Evolutionary conservation across 2,888 invertebrate genomes (phyloP), one percentile per base, ranked within the genome.

Genomic region (Neoitamus cyanurus): DNA sequence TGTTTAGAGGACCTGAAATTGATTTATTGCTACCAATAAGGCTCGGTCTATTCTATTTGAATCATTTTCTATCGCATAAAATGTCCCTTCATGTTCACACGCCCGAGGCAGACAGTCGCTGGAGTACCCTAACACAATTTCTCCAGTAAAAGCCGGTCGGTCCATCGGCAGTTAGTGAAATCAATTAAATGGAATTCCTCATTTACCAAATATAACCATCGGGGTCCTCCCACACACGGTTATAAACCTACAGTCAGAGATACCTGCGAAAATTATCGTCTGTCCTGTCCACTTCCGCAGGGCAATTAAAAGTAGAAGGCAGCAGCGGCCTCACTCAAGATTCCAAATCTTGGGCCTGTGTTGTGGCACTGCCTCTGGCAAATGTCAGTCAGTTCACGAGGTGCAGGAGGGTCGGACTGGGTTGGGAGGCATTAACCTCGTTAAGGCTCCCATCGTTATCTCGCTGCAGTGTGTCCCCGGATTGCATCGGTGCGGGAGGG

Each of bases 401-500:
- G 58, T 58, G 58, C 58, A 9, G 28, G 11, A 13, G 75, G 20
- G 42, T 75, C 75, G 37, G 11, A 28, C 4, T 1, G 3, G 36
- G 9, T 28, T 42, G n/a, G n/a, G 25, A 75, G 75, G 37, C 75
- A 75, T 75, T 75, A 75, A 75, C 75, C 75, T 75, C 75, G 75
- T 75, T 75, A 75, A 75, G 42, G 28, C 37, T 75, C 25, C 13
- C 42, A 13, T 75, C 28, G 75, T 75, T 42, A 42, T 75, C 75
- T 75, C 42, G 25, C 75, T 58, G 25, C 58, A 58, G 58, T 20
- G 15, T 25, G 25, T 20, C 58, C 70, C 58, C 13, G 28, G 42
- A 75, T 25, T 75, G 75, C 75, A 75, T 5, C 42, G 28, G 15
- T 75, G 20, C 75, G 20, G n/a, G 42, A 42, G 36, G 28, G 28